These are phyloP conservation scores for Rhipidura dahli DNA, from an alignment of 2,113 vertebrate species.

Conservation along the genomic window DNA sequence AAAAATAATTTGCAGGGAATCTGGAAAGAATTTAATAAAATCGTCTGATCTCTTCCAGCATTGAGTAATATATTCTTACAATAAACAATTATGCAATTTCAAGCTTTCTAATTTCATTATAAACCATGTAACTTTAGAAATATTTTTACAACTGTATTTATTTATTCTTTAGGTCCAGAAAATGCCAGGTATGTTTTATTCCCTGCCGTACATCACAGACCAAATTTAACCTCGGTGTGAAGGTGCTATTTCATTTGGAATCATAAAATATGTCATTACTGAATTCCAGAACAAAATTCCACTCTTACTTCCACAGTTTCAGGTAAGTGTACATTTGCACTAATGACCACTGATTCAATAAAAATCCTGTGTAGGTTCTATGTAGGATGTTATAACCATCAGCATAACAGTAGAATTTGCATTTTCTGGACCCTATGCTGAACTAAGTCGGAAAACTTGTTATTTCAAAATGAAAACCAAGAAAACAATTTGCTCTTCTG, in stretches of 20 bases:
- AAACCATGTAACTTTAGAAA: background rate
- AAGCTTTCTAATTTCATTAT: background rate
- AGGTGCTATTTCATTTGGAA: background rate
- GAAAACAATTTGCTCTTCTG: background rate
- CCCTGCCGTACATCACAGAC: background rate
- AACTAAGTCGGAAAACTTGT: background rate
- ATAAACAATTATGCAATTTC: background rate
- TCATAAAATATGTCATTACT: background rate
- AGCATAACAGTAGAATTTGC: background rate
- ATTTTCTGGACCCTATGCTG: background rate
- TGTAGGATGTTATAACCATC: background rate
- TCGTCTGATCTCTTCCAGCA: background rate
- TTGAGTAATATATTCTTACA: background rate
- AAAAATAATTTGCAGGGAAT: background rate
- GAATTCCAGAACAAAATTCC: background rate
- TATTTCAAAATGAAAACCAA: background rate
- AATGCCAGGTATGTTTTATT: background rate
- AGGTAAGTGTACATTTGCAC: background rate
- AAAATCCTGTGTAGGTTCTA: background rate
- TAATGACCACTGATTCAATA: background rate
- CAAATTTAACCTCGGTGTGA: background rate
- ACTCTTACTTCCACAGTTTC: background rate
- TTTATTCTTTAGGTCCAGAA: background rate
- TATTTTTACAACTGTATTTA: background rate
- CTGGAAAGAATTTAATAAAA: conserved; percentile 11